These are phyloP conservation scores for Malurus elegans DNA, from an alignment of 2,113 vertebrate species.

Conservation along the genomic window DNA sequence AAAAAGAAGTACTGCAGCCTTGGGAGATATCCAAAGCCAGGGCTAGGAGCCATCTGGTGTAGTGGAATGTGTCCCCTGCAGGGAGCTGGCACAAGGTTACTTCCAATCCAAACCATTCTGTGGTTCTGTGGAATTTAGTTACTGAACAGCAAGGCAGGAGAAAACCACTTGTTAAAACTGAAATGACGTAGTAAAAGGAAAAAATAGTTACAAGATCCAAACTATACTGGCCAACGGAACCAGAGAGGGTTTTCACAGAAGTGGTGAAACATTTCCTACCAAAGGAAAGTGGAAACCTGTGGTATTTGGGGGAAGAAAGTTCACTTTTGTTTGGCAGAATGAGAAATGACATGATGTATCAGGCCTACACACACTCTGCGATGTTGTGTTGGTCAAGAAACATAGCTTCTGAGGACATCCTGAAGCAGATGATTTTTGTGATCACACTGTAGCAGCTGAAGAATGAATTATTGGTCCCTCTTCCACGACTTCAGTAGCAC, in stretches of 20 bases:
- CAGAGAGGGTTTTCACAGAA: neutral
- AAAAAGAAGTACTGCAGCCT: neutral
- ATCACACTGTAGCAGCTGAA: neutral
- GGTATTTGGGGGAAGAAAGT: neutral
- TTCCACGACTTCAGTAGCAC: neutral
- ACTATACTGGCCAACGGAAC: neutral
- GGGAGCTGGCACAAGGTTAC: neutral
- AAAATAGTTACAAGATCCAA: neutral
- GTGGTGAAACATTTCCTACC: slow-evolving; percentile 6
- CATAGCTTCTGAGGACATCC: neutral
- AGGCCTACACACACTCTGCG: neutral
- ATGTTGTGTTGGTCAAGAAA: neutral
- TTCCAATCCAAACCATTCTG: neutral
- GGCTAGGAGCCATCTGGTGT: neutral
- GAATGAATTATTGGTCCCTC: neutral
- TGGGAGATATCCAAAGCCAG: neutral
- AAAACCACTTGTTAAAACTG: neutral
- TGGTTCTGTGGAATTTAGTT: neutral
- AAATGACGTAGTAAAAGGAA: neutral
- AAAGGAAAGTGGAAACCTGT: neutral
- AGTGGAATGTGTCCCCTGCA: neutral
- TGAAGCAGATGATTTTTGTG: neutral
- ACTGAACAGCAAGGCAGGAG: neutral
- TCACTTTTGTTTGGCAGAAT: slow-evolving; percentile 14
- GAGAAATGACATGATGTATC: neutral